phyloP scores from a whole-genome alignment of 2,888 invertebrate species.

The Agriopis marginaria region DNA sequence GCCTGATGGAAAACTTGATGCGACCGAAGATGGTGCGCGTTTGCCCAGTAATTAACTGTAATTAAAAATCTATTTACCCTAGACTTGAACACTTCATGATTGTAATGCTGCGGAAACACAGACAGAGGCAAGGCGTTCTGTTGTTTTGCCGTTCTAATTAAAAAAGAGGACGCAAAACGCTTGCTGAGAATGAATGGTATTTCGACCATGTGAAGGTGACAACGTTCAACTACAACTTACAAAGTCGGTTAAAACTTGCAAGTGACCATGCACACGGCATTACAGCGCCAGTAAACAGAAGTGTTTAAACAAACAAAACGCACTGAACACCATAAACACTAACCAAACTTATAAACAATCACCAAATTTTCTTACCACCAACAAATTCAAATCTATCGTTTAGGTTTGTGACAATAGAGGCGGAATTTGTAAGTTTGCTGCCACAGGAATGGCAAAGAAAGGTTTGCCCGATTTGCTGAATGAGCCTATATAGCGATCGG shows the following conservation, averaged over 20 bases:
- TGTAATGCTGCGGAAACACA: too few species aligned
- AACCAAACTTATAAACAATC: slow-evolving; percentile 56
- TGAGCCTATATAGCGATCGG: slow-evolving; percentile 75
- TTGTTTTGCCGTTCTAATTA: too few species aligned
- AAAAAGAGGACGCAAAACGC: too few species aligned
- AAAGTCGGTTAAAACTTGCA: slow-evolving; percentile 8
- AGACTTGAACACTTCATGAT: too few species aligned
- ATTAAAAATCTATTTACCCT: too few species aligned
- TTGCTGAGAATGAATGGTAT: too few species aligned
- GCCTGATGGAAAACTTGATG: too few species aligned
- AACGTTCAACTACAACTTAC: background rate
- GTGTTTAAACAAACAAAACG: slow-evolving; percentile 58
- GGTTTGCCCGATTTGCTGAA: slow-evolving; percentile 65
- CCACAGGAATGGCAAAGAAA: slow-evolving; percentile 33
- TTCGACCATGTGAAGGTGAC: too few species aligned
- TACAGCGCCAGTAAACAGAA: slow-evolving; percentile 40
- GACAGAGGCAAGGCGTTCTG: too few species aligned
- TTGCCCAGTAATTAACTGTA: too few species aligned
- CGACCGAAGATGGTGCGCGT: too few species aligned
- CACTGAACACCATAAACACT: slow-evolving; percentile 63
- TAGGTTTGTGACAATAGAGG: slow-evolving; percentile 37
- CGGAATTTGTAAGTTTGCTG: slow-evolving; percentile 36
- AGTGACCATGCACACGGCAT: slow-evolving; percentile 17
- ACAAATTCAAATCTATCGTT: slow-evolving; percentile 16
- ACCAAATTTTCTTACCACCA: slow-evolving; percentile 35